Evolutionary conservation across 2,888 invertebrate species (phyloP).

Genomic region (Pachydiplax longipennis): DNA sequence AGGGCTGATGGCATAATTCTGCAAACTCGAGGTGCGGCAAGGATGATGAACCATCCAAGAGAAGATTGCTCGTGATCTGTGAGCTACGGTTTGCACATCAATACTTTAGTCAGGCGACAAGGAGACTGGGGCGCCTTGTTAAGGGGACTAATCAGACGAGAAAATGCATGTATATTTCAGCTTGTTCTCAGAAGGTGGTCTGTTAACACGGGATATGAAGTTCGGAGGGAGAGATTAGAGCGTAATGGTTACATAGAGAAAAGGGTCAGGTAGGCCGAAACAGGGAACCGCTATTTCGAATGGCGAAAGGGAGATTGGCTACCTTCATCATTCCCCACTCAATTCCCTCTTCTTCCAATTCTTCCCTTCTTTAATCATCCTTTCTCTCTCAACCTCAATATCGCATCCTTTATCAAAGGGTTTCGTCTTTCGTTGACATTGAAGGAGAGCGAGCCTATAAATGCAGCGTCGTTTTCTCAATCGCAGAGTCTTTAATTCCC

Average conservation of each 20-base stretch:
- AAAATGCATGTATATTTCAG: background rate
- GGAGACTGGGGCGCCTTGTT: background rate
- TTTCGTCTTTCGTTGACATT: slow-evolving; percentile 16
- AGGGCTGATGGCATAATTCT: too few relatives aligned
- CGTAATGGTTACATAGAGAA: background rate
- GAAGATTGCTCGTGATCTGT: too few relatives aligned
- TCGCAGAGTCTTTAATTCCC: too few relatives aligned
- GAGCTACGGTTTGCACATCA: too few relatives aligned
- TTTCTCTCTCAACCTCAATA: background rate
- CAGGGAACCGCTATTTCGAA: background rate
- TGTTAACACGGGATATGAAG: background rate
- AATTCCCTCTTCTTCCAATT: background rate
- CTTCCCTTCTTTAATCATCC: background rate
- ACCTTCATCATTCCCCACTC: background rate
- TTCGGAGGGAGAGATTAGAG: background rate
- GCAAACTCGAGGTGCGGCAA: too few relatives aligned
- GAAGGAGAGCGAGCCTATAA: slow-evolving; percentile 13
- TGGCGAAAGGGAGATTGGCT: background rate
- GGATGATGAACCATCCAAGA: too few relatives aligned
- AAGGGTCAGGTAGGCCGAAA: background rate
- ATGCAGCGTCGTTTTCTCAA: background rate
- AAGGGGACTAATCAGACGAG: background rate
- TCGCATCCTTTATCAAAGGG: background rate
- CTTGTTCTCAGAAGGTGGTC: background rate
- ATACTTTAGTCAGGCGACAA: background rate